Conservation (phyloP, 2,888 invertebrate species). For the Cephus nigrinus region DNA sequence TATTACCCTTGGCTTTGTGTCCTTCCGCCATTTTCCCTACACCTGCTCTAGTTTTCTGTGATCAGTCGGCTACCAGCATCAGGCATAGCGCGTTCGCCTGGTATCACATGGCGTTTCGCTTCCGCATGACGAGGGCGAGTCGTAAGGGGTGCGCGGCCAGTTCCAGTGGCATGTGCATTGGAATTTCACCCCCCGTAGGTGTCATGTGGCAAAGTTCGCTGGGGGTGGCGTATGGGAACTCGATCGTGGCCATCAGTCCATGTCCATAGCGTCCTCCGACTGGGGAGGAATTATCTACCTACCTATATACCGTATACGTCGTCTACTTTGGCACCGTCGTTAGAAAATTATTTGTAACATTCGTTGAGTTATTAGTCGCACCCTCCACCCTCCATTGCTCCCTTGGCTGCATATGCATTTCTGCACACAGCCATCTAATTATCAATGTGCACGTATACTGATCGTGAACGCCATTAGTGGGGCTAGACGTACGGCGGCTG, state of each 20-base stretch:
- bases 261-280: slow-evolving; percentile 30
- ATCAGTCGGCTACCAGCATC: not conserved
- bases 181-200: slow-evolving; percentile 52
- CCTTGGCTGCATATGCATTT: not conserved
- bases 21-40: not conserved
- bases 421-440: not conserved
- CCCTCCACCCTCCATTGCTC: not conserved
- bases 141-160: slow-evolving; percentile 31
- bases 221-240: slow-evolving; percentile 64
- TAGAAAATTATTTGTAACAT: slow-evolving; percentile 45
- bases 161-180: slow-evolving; percentile 53
- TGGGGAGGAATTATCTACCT: not conserved
- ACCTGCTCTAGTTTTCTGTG: not conserved
- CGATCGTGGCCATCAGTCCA: slow-evolving; percentile 58
- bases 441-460: slow-evolving; percentile 3
- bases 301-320: slow-evolving; percentile 8
- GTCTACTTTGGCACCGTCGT: slow-evolving; percentile 20
- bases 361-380: slow-evolving; percentile 26
- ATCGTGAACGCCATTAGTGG: not conserved
- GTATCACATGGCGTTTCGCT: slow-evolving; percentile 36
- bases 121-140: slow-evolving; percentile 43
- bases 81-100: not conserved
- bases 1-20: not conserved
- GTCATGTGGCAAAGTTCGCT: slow-evolving; percentile 62
- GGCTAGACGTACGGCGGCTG: slow-evolving; percentile 7